Evolutionary conservation across 2,888 invertebrate genomes (phyloP), one percentile per base, ranked within the genome.

Genomic region (Panzeria rudis): DNA sequence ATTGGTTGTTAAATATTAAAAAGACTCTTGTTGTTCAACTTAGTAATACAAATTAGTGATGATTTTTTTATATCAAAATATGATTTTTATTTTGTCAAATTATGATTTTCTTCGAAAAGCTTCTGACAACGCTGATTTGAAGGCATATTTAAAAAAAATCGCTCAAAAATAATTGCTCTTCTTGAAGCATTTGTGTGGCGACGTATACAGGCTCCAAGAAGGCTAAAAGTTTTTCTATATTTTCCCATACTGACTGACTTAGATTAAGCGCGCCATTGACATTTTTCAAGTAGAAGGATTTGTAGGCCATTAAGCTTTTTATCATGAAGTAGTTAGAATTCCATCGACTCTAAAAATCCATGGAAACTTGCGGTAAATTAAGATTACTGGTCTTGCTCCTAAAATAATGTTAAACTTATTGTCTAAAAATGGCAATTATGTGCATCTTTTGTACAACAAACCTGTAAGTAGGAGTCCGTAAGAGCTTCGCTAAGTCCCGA

Each of bases 251-350:
- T 32, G 32, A 56, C 7, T 32, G 59, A 35, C 2, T n/a, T 29
- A 59, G 17, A 17, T 32, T 59, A 54, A 54, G 15, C 2, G 32
- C 32, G 1, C 17, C 17, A 35, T 35, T 7, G 9, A 35, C 59
- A 35, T 59, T 29, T 59, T 59, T 59, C 17, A 59, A 59, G 35
- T 35, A 59, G 32, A 35, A 59, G 17, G 17, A 35, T 35, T 59
- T 35, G 4, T 59, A 59, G 35, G 35, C 20, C 35, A 35, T 35
- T 59, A 59, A 59, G 59, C 20, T 59, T 35, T 59, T 59, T 35
- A 59, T 32, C n/a, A 59, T 59, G 17, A 32, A n/a, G 9, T 59
- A 32, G 29, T 5, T 32, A 32, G 29, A 59, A 59, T 17, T 59
- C 35, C 32, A 59, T 35, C 35, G 59, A 35, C 35, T 59, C 59